These are phyloP conservation scores for Agelas oroides DNA, from an alignment of 37 sponge, comb jelly and placozoan genomes.

Conservation along the genomic window DNA sequence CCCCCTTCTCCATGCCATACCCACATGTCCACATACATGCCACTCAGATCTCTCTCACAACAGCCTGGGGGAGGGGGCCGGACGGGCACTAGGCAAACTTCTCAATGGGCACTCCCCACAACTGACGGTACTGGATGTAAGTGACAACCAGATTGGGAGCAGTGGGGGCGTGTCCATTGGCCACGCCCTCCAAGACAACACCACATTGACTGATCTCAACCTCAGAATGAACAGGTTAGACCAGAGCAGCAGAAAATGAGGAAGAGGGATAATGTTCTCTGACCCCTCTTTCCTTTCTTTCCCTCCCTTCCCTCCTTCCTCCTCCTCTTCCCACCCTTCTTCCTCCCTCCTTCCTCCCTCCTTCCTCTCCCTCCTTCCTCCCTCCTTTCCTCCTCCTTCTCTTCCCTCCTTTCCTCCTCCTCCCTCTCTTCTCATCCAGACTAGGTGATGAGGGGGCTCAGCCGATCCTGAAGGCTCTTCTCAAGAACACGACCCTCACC, in stretches of 20 bases:
- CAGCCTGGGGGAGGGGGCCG: slow-evolving; percentile 75
- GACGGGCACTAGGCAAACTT: slow-evolving; percentile 92
- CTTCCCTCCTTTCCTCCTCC: too few relatives aligned
- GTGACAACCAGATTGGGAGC: slow-evolving; percentile 75
- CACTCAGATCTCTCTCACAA: slow-evolving; percentile 95
- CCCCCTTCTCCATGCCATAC: too few relatives aligned
- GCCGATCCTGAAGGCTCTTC: slow-evolving; percentile 80
- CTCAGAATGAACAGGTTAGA: slow-evolving; percentile 76
- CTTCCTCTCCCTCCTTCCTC: too few relatives aligned
- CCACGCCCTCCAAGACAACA: slow-evolving; percentile 88
- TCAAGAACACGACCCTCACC: slow-evolving; percentile 74
- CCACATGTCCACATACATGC: too few relatives aligned
- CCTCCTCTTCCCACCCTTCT: too few relatives aligned
- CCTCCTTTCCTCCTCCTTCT: too few relatives aligned
- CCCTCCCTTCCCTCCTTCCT: too few relatives aligned
- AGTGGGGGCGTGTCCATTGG: slow-evolving; percentile 84
- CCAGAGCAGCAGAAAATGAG: too few relatives aligned
- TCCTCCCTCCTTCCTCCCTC: too few relatives aligned
- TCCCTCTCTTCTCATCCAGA: background rate
- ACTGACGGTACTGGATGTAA: slow-evolving; percentile 70
- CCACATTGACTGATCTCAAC: slow-evolving; percentile 70
- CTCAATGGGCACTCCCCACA: slow-evolving; percentile 71
- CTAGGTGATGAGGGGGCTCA: slow-evolving; percentile 90
- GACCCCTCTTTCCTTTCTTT: too few relatives aligned
- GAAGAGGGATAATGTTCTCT: too few relatives aligned